phyloP scores from a whole-genome alignment of 2,113 vertebrate genomes.

The Bungarus multicinctus region DNA sequence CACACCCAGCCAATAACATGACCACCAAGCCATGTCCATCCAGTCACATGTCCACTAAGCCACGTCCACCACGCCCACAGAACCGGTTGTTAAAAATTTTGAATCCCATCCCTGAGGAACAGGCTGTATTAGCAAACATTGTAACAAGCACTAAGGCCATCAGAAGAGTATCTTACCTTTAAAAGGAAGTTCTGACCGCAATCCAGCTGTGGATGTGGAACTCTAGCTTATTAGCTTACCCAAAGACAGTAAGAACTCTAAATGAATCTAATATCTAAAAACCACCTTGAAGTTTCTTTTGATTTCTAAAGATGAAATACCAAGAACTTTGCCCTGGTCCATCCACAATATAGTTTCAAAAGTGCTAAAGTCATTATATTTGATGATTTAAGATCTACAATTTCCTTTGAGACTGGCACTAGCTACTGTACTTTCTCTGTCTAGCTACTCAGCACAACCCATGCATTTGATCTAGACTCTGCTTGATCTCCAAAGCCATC shows the following conservation, averaged over 20 bases:
- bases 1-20: too few relatives aligned
- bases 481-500: background rate
- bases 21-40: too few relatives aligned
- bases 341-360: background rate
- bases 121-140: background rate
- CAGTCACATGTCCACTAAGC: too few relatives aligned
- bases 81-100: too few relatives aligned
- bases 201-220: background rate
- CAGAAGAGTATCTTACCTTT: background rate
- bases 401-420: background rate
- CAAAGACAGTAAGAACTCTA: background rate
- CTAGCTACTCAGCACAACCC: background rate
- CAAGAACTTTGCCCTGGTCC: background rate
- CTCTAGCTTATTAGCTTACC: background rate
- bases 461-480: background rate
- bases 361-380: background rate
- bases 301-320: background rate
- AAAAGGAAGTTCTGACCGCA: background rate
- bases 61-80: too few relatives aligned
- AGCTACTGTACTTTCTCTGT: background rate
- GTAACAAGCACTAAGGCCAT: background rate
- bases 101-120: background rate
- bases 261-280: background rate
- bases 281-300: background rate
- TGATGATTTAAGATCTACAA: background rate